Evolutionary conservation across 1,140 invertebrate species (phyloP), one percentile per base, ranked within the genome.

Genomic region (Pseudobourletiella spinata): DNA sequence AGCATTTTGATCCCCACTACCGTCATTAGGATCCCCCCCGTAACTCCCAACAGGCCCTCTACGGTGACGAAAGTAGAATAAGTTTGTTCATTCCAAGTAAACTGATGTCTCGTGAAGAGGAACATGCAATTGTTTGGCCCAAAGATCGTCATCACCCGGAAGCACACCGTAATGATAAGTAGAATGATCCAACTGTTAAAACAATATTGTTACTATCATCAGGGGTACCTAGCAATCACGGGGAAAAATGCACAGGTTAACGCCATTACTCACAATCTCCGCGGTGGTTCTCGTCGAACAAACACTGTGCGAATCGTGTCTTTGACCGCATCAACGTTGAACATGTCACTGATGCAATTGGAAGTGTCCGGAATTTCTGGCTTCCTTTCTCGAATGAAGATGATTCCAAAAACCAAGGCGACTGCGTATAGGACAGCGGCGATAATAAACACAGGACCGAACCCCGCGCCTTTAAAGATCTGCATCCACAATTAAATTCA

Each of bases 271-370:
- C 58, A 66, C 64, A 24, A 60, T 57, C 65, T 39, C 6, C 57
- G 35, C 2, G 61, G 61, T n/a, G 57, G 57, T 24, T n/a, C 22
- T n/a, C 65, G 43, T 4, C 18, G 24, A 35, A 39, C 18, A 24
- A 61, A 60, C 22, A 67, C 65, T 48, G 65, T 63, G 18, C 35
- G 20, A 14, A 67, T 28, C 46, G 65, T 67, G 24, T 67, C 65
- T 3, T 59, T 57, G 6, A 67, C 61, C 8, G 61, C 62, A 22
- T 61, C 24, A 16, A 67, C 29, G 39, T 67, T 57, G 57, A 67
- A 67, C 51, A 67, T 52, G 24, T 67, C 65, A 14, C 22, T 26
- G 25, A 59, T 55, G 28, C 29, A 28, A 18, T 43, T 18, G 20
- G 55, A n/a, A 29, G 59, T 35, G 18, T 25, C 8, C 29, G 18